Evolutionary conservation across 2,797 vertebrate species (phyloP).

Genomic region (Psittacula echo): DNA sequence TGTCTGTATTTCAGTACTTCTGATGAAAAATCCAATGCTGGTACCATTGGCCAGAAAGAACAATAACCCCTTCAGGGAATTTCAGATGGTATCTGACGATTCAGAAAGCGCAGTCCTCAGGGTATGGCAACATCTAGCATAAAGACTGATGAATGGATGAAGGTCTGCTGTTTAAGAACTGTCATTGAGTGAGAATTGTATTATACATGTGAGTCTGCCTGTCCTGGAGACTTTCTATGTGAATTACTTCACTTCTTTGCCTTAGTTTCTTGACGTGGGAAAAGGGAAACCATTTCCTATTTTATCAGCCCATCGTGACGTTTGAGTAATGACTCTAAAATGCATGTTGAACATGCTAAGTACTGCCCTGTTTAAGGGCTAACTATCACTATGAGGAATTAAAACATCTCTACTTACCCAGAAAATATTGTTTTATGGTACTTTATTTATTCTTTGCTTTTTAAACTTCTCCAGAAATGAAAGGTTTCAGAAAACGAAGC

Average conservation of each 20-base stretch:
- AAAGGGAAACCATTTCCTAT: background rate
- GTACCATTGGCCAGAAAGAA: background rate
- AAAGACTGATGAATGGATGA: background rate
- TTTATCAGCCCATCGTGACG: background rate
- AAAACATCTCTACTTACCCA: background rate
- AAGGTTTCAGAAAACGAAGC: constrained; percentile 33
- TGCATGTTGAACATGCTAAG: background rate
- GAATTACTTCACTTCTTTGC: background rate
- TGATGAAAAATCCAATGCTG: background rate
- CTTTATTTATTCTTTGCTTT: background rate
- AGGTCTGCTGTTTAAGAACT: background rate
- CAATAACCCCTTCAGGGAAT: background rate
- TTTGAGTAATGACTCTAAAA: constrained; percentile 2
- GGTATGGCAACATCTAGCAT: background rate
- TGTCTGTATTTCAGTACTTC: background rate
- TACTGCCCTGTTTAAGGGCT: background rate
- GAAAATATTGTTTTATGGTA: background rate
- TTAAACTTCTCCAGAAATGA: constrained; percentile 3
- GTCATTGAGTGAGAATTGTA: background rate
- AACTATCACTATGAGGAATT: background rate
- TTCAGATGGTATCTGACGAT: background rate
- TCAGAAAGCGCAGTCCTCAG: background rate
- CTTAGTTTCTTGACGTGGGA: background rate
- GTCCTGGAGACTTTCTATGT: background rate
- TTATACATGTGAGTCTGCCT: background rate